Conservation (phyloP, 1,140 invertebrate species). For the Drosophila subobscura region DNA sequence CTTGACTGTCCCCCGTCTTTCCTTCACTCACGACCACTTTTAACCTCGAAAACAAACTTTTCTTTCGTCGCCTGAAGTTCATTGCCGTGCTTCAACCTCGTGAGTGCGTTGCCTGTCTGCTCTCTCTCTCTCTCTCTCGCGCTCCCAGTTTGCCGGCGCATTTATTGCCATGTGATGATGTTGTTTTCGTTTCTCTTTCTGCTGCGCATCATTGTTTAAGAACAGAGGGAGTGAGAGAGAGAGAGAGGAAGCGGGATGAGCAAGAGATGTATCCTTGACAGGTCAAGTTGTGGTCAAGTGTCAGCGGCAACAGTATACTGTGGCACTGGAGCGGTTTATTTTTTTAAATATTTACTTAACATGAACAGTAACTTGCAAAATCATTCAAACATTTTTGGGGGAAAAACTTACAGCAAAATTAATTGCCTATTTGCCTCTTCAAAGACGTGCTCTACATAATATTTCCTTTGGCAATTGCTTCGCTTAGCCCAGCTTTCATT, state of each 20-base stretch:
- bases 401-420: too few relatives aligned
- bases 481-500: too few relatives aligned
- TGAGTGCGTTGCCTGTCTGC: conserved; percentile 62
- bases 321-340: too few relatives aligned
- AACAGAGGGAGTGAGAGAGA: neutral
- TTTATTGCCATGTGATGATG: conserved; percentile 25
- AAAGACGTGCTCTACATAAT: too few relatives aligned
- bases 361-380: too few relatives aligned
- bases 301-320: too few relatives aligned
- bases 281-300: conserved; percentile 9
- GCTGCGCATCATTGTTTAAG: conserved; percentile 1
- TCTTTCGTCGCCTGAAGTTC: conserved; percentile 65
- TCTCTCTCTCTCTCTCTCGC: conserved; percentile 8
- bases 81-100: conserved; percentile 76
- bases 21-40: conserved; percentile 27
- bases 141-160: conserved; percentile 41
- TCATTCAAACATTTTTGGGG: too few relatives aligned
- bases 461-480: too few relatives aligned
- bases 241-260: neutral
- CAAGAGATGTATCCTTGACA: conserved; percentile 22
- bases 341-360: too few relatives aligned
- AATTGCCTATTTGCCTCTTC: too few relatives aligned
- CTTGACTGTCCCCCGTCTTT: conserved; percentile 3
- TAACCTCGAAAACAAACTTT: conserved; percentile 78
- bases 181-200: conserved; percentile 9